Percentiles rank a stretch among this genome's conserved stretches.
Conservation (phyloP, 2,797 vertebrate genomes). For the Pantherophis alleghaniensis region DNA sequence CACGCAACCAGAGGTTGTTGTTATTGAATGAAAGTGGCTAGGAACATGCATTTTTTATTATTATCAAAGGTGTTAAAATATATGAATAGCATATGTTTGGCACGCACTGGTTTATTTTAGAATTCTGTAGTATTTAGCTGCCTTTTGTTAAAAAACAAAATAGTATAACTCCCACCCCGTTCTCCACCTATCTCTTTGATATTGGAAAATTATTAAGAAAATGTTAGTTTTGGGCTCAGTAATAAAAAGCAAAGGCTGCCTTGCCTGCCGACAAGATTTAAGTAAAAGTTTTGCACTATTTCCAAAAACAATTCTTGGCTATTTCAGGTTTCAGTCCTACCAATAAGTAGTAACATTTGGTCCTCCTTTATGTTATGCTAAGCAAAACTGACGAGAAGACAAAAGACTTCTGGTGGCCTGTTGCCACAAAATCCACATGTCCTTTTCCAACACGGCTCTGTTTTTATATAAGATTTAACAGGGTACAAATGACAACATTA, state of each 20-base stretch:
- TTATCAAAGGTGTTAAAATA: slow-evolving; percentile 84
- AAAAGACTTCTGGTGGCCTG: slow-evolving; percentile 44
- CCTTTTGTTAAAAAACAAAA: slow-evolving; percentile 74
- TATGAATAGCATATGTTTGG: slow-evolving; percentile 80
- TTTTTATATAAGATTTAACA: slow-evolving; percentile 11
- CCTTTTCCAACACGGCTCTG: neutral
- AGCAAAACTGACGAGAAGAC: slow-evolving; percentile 48
- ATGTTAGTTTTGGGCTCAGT: slow-evolving; percentile 82
- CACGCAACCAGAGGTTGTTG: slow-evolving; percentile 84
- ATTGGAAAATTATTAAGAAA: slow-evolving; percentile 84
- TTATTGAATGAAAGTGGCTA: slow-evolving; percentile 73
- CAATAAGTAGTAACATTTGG: slow-evolving; percentile 63
- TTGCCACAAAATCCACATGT: slow-evolving; percentile 39
- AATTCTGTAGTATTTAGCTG: slow-evolving; percentile 77
- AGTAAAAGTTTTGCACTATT: slow-evolving; percentile 53
- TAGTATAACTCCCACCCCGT: neutral
- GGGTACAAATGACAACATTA: neutral
- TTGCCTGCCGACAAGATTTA: slow-evolving; percentile 67
- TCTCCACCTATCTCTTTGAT: slow-evolving; percentile 76
- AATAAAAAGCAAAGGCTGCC: slow-evolving; percentile 73
- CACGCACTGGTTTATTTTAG: slow-evolving; percentile 68
- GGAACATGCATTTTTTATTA: slow-evolving; percentile 79
- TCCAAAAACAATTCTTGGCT: slow-evolving; percentile 74
- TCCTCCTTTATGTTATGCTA: slow-evolving; percentile 53
- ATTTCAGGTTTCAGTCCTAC: slow-evolving; percentile 68